phyloP scores from a whole-genome alignment of 2,797 vertebrate species.

The Gymnoscopelus braueri region DNA sequence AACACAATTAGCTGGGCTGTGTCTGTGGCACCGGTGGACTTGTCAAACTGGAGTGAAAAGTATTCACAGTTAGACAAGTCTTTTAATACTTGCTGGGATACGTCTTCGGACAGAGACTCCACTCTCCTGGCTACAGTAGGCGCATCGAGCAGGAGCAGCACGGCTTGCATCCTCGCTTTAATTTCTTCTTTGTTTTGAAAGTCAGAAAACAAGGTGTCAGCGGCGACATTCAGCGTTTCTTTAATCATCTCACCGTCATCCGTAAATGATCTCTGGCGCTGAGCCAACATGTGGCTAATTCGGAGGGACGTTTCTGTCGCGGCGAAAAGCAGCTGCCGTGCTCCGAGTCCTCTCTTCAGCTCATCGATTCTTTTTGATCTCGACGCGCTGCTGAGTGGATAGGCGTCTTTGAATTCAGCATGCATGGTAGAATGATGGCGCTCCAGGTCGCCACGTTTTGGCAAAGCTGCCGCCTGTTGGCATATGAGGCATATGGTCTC shows the following conservation, averaged over 20 bases:
- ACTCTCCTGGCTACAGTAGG: conserved; percentile 21
- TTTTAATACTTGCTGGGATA: conserved; percentile 12
- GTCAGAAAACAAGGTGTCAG: conserved; percentile 2
- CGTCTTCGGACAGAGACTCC: conserved; percentile 17
- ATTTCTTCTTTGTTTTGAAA: conserved; percentile 25
- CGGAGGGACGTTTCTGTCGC: conserved; percentile 5
- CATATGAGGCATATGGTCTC: no score
- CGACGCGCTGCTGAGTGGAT: conserved; percentile 1
- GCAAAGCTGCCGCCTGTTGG: no score
- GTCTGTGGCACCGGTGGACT: conserved; percentile 21
- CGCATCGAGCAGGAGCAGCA: background rate
- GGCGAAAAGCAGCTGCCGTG: conserved; percentile 13
- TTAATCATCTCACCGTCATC: conserved; percentile 17
- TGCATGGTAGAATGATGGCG: background rate
- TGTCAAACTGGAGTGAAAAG: conserved; percentile 26
- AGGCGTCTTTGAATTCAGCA: background rate
- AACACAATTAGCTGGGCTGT: conserved; percentile 13
- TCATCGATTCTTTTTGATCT: conserved; percentile 1
- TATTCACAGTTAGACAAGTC: conserved; percentile 15
- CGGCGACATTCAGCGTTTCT: conserved; percentile 1
- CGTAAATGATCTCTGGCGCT: background rate
- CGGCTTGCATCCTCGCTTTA: background rate
- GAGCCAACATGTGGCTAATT: conserved; percentile 3
- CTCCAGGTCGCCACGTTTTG: no score
- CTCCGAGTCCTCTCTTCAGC: background rate